Base-by-base conservation (phyloP, 2,888 invertebrate genomes). In the Caenorhabditis panamensis region DNA sequence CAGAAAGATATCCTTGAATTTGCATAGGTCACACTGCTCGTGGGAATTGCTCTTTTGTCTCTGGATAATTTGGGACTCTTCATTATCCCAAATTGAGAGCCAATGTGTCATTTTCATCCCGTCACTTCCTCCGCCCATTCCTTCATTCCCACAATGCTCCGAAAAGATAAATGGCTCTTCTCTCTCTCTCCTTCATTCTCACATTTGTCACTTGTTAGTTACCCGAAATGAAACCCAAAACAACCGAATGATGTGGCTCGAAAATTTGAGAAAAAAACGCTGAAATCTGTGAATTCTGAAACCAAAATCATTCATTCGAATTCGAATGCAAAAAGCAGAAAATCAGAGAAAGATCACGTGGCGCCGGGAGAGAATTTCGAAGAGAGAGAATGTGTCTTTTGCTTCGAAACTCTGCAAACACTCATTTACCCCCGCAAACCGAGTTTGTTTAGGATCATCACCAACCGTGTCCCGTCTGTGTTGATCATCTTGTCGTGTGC, bases 381-480 rank as follows among this genome's bases (percentile, higher is more conserved):
- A 41, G 41, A 41, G 41, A 13, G 41, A 16, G 49, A 49, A 49
- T 49, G 49, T 49, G 49, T 53, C 53, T 53, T 53, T n/a, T 11
- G 13, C 24, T n/a, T 28, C 26, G 28, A 26, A n/a, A n/a, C 28
- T 54, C 26, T 28, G 54, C 54, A 54, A 54, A 54, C 54, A 54
- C 16, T 41, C 37, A 31, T 31, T 31, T 31, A 31, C 28, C 66
- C 28, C 41, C 41, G 26, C 53, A 63, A 41, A 54, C 20, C 28
- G 18, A 24, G 28, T 71, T 71, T 71, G 56, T 71, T 71, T 56
- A 71, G 71, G 71, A 71, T 71, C 62, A 62, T 71, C 69, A 69
- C 54, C 20, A 44, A 47, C 5, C n/a, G n/a, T n/a, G n/a, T n/a
- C n/a, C n/a, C n/a, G n/a, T n/a, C n/a, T n/a, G n/a, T 44, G 56